These are phyloP conservation scores for Gerris lacustris DNA, from an alignment of 2,888 invertebrate species.

Conservation along the genomic window DNA sequence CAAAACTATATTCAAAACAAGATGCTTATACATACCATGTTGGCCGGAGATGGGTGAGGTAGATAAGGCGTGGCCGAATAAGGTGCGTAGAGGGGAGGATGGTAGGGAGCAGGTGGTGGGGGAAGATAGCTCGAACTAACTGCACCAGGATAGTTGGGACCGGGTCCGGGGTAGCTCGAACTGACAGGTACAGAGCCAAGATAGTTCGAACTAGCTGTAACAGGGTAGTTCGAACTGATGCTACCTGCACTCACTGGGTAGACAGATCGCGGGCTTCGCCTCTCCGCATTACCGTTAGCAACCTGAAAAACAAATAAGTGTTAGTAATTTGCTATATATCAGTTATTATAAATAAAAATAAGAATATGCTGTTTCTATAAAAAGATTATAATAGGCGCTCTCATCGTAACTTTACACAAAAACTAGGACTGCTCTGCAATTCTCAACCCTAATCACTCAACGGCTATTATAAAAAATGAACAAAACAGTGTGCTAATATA, in stretches of 20 bases:
- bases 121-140: slow-evolving; percentile 19
- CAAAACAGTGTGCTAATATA: too few species aligned
- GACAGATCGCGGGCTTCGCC: background rate
- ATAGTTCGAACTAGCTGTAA: slow-evolving; percentile 16
- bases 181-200: slow-evolving; percentile 20
- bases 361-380: too few species aligned
- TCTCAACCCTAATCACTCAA: too few species aligned
- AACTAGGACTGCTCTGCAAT: too few species aligned
- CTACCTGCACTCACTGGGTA: background rate
- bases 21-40: slow-evolving; percentile 6
- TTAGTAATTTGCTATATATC: too few species aligned
- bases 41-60: slow-evolving; percentile 44
- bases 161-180: slow-evolving; percentile 23
- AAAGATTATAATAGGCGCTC: too few species aligned
- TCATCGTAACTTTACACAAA: too few species aligned
- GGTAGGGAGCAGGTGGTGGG: slow-evolving; percentile 31
- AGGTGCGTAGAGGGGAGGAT: slow-evolving; percentile 64
- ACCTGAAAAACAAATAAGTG: background rate
- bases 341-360: too few species aligned
- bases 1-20: background rate
- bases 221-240: slow-evolving; percentile 8
- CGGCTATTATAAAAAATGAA: too few species aligned
- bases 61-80: slow-evolving; percentile 61
- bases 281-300: background rate
- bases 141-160: slow-evolving; percentile 22